These are phyloP conservation scores for Tiphia femorata DNA, from an alignment of 2,888 invertebrate species.

Conservation along the genomic window DNA sequence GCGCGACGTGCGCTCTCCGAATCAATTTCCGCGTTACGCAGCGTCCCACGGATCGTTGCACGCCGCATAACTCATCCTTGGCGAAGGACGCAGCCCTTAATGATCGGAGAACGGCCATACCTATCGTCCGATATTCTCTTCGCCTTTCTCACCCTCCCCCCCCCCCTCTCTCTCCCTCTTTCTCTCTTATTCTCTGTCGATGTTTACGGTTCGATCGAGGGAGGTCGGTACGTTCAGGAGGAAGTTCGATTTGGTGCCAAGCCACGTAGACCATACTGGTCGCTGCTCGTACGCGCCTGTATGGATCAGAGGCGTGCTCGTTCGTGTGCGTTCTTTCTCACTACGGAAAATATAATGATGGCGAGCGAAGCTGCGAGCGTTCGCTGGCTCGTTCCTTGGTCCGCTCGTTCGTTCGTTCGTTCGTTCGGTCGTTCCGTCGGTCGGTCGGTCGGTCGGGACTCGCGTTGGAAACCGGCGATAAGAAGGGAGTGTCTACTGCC, in stretches of 20 bases:
- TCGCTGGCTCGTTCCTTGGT: constrained; percentile 19
- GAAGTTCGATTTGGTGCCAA: not conserved
- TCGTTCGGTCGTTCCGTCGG: constrained; percentile 14
- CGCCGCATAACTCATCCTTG: no score
- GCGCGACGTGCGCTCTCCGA: no score
- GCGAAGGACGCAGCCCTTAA: no score
- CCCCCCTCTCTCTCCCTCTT: not conserved
- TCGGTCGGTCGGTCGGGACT: constrained; percentile 44
- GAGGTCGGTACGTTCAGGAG: no score
- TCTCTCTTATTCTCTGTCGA: constrained; percentile 4
- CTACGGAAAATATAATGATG: constrained; percentile 65
- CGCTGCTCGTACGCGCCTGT: not conserved
- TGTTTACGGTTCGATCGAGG: not conserved
- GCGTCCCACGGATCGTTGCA: no score
- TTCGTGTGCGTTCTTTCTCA: constrained; percentile 49
- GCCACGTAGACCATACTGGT: not conserved
- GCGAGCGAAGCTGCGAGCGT: constrained; percentile 50
- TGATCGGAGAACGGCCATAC: no score
- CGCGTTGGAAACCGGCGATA: constrained; percentile 66
- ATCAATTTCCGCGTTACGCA: no score
- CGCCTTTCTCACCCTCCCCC: no score
- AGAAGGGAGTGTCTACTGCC: constrained; percentile 68
- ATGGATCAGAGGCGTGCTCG: constrained; percentile 23
- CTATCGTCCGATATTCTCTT: no score
- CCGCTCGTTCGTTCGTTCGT: constrained; percentile 6